Percentiles rank a stretch among this genome's conserved stretches.
These are phyloP conservation scores for Oligia latruncula DNA, from an alignment of 2,888 invertebrate species.

Conservation along the genomic window DNA sequence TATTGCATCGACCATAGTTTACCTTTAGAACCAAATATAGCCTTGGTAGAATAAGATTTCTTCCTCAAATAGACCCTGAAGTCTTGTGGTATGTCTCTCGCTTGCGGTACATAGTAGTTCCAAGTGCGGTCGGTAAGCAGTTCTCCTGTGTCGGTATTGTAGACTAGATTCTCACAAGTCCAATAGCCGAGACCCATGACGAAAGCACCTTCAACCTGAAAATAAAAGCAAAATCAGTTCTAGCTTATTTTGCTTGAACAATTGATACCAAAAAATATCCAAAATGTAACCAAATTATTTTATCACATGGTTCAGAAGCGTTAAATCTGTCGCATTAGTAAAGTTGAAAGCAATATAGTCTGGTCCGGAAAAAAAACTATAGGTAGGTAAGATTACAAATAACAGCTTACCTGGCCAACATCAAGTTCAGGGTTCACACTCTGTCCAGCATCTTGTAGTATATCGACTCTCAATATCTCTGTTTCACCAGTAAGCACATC, in stretches of 20 bases:
- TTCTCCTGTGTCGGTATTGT: constrained; percentile 90
- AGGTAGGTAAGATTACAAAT: background rate
- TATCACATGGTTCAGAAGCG: background rate
- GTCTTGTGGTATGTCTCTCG: constrained; percentile 93
- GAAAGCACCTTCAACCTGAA: constrained; percentile 92
- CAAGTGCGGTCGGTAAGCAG: constrained; percentile 93
- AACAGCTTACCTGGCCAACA: constrained; percentile 89
- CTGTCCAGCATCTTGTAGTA: constrained; percentile 91
- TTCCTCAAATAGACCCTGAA: constrained; percentile 92
- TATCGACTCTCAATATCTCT: constrained; percentile 89
- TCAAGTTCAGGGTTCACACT: constrained; percentile 92
- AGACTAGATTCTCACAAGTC: constrained; percentile 92
- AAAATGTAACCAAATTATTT: background rate
- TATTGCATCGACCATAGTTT: background rate
- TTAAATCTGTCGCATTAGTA: background rate
- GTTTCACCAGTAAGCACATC: constrained; percentile 93
- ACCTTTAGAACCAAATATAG: constrained; percentile 86
- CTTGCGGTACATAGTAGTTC: constrained; percentile 93
- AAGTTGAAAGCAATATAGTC: background rate
- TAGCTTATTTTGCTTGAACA: background rate
- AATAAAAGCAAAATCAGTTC: background rate
- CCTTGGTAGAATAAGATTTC: constrained; percentile 90
- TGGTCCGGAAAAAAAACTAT: no score
- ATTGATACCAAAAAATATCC: background rate
- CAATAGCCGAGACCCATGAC: constrained; percentile 93